A percentile compares a stretch with the other conserved stretches of the same genome.
Evolutionary conservation across 2,888 invertebrate genomes (phyloP).

Genomic region (Coenonympha arcania): DNA sequence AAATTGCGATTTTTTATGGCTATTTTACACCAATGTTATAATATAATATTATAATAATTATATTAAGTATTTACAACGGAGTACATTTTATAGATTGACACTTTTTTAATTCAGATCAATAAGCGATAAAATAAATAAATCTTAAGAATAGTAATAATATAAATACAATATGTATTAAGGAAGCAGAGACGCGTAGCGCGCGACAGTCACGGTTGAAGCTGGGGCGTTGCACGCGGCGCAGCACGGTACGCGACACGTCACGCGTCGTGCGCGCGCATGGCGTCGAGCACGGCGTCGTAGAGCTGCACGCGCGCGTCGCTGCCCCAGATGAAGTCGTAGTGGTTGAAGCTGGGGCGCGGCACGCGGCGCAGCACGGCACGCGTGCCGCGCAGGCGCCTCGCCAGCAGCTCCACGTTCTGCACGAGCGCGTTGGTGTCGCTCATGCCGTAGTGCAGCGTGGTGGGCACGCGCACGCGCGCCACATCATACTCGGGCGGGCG

Average conservation of each 20-base stretch:
- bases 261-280: constrained; percentile 46
- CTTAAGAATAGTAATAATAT: too few relatives aligned
- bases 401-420: constrained; percentile 66
- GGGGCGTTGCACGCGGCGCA: neutral
- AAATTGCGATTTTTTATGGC: too few relatives aligned
- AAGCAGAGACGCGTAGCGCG: too few relatives aligned
- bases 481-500: constrained; percentile 74
- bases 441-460: constrained; percentile 75
- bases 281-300: constrained; percentile 66
- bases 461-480: constrained; percentile 66
- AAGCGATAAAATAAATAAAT: too few relatives aligned
- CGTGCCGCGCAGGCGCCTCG: constrained; percentile 59
- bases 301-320: constrained; percentile 70
- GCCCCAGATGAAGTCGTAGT: constrained; percentile 80
- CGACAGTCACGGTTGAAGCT: too few relatives aligned
- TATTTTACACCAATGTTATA: too few relatives aligned
- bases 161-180: too few relatives aligned
- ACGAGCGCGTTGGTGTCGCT: constrained; percentile 75
- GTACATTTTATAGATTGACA: too few relatives aligned
- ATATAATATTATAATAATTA: too few relatives aligned
- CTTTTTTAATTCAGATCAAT: too few relatives aligned
- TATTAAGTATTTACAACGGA: too few relatives aligned
- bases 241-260: neutral
- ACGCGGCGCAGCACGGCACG: constrained; percentile 69
- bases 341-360: constrained; percentile 74